phyloP scores from a whole-genome alignment of 2,113 vertebrate genomes.

The Mobula hypostoma region DNA sequence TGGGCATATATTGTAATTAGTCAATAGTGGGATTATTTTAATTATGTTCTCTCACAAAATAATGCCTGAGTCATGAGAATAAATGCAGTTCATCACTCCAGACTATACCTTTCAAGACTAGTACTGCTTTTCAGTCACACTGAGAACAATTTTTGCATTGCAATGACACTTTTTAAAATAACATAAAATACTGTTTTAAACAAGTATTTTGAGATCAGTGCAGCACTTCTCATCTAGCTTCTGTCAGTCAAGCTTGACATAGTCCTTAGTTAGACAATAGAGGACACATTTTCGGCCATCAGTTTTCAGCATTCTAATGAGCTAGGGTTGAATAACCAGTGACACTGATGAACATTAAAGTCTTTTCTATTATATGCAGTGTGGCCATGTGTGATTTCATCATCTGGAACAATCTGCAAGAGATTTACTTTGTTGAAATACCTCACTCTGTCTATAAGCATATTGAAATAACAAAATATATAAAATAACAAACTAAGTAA shows the following conservation, averaged over 20 bases:
- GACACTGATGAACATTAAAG: neutral
- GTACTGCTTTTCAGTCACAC: neutral
- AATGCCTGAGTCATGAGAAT: neutral
- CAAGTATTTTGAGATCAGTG: neutral
- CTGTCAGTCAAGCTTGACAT: neutral
- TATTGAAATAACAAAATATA: neutral
- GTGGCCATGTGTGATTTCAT: neutral
- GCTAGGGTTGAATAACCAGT: neutral
- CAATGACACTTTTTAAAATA: neutral
- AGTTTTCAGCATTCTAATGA: neutral
- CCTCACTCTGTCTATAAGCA: neutral
- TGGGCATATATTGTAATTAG: neutral
- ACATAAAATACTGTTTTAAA: conserved; percentile 12
- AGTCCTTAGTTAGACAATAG: neutral
- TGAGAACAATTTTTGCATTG: neutral
- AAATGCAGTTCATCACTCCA: neutral
- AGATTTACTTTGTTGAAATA: neutral
- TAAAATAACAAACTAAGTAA: neutral
- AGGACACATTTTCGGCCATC: conserved; percentile 22
- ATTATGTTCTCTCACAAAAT: neutral
- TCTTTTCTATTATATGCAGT: neutral
- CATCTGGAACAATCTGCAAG: neutral
- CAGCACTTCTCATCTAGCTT: neutral
- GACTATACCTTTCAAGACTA: neutral
- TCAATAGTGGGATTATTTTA: neutral